These are phyloP conservation scores for Euglossa dilemma DNA, from an alignment of 1,140 invertebrate species.

Conservation along the genomic window DNA sequence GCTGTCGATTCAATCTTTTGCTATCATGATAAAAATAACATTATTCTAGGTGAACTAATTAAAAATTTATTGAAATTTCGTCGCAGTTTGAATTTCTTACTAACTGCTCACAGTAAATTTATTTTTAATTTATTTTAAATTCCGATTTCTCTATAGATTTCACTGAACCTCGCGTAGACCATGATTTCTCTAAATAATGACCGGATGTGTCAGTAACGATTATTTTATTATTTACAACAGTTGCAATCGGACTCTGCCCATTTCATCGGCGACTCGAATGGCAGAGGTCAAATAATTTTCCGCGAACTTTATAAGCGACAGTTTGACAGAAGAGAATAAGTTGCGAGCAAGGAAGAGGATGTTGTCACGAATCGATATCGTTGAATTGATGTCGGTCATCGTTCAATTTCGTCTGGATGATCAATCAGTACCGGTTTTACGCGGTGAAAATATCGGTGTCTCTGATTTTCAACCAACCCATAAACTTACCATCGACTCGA, in stretches of 20 bases:
- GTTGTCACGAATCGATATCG: neutral
- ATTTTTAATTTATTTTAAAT: too few species aligned
- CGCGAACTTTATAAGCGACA: neutral
- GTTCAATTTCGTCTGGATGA: neutral
- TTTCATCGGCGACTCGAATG: neutral
- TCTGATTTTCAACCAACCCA: neutral
- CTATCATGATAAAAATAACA: neutral
- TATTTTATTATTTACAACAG: neutral
- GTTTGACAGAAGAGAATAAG: neutral
- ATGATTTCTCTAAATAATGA: neutral
- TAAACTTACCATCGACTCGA: neutral
- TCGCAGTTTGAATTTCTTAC: too few species aligned
- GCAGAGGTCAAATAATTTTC: neutral
- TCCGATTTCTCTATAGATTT: too few species aligned
- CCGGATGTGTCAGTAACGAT: neutral
- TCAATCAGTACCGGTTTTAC: neutral
- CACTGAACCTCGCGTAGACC: too few species aligned
- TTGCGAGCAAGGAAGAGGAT: neutral
- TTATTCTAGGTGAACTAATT: too few species aligned
- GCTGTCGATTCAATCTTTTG: too few species aligned
- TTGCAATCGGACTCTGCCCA: neutral
- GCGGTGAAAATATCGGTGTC: neutral
- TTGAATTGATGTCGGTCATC: slow-evolving; percentile 13
- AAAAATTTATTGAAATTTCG: too few species aligned
- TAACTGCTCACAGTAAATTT: too few species aligned